Base-by-base conservation (phyloP, 2,113 vertebrate genomes). In the Trogon melanurus region DNA sequence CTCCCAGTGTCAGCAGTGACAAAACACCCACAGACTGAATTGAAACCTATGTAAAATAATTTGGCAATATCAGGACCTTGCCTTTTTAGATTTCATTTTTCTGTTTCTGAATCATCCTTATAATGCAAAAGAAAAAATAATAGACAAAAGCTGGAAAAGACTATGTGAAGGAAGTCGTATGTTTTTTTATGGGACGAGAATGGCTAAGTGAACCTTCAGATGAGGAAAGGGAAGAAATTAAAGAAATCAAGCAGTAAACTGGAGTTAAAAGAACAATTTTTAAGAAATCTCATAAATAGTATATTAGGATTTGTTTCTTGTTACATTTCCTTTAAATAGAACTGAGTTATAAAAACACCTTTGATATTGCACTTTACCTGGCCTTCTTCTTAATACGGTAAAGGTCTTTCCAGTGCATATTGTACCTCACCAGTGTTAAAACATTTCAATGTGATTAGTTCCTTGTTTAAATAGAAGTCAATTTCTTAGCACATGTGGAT, bases 291-390 rank as follows among this genome's bases (percentile, higher is more conserved):
- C 14, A 60, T 89, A 85, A 96, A 91, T 61, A 15, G 17, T 44
- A 95, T 26, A 79, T 91, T 93, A 83, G 34, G 79, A 88, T 54
- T 89, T n/a, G 91, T 88, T 85, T 91, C 18, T 91, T 70, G 5
- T 83, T 89, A 11, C 71, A 30, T 57, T 95, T 75, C 21, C 47
- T 14, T 91, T 89, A 88, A 94, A 56, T 51, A 76, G 36, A 95
- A 34, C 27, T 38, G 16, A 80, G 11, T 20, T 86, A 71, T 34
- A 50, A 73, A 88, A 86, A 26, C 45, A 2, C 1, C 29, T 11
- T n/a, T 62, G 38, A 38, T 71, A 66, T 80, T 93, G 13, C 19
- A 90, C 38, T 88, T 91, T 81, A 67, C 20, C 8, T 13, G 85
- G 13, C 4, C 45, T 13, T 56, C 15, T 65, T 65, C 16, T 94